Evolutionary conservation across 2,888 invertebrate genomes (phyloP).

Genomic region (Tipula confusa): DNA sequence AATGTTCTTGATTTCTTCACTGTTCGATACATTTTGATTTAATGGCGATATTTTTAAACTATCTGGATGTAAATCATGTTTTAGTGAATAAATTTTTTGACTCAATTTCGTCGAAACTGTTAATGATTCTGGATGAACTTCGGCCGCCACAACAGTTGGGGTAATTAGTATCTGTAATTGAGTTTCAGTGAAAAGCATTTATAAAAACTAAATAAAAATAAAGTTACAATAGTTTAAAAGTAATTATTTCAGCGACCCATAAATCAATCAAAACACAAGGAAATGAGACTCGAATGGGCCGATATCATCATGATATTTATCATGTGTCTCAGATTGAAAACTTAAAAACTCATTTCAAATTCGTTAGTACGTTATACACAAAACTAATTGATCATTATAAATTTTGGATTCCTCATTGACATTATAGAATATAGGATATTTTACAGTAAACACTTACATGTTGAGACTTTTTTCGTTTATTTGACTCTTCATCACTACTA

Average conservation of each 20-base stretch:
- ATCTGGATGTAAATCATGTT: slow-evolving; percentile 53
- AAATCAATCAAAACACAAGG: neutral
- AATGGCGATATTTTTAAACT: slow-evolving; percentile 41
- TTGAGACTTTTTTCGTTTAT: neutral
- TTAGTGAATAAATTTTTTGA: slow-evolving; percentile 30
- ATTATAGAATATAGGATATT: neutral
- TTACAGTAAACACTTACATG: slow-evolving; percentile 33
- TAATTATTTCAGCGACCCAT: slow-evolving; percentile 28
- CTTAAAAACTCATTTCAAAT: slow-evolving; percentile 34
- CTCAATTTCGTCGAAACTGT: neutral
- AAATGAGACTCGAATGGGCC: slow-evolving; percentile 26
- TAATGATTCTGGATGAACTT: neutral
- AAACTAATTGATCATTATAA: neutral
- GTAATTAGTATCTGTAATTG: neutral
- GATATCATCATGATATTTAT: neutral
- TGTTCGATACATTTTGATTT: neutral
- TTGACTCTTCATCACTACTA: slow-evolving; percentile 46
- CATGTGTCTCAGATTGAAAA: slow-evolving; percentile 36
- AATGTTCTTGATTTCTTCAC: slow-evolving; percentile 33
- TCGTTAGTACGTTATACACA: neutral
- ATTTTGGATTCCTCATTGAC: slow-evolving; percentile 34
- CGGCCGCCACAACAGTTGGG: neutral
- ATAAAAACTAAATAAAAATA: neutral
- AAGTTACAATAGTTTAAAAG: neutral
- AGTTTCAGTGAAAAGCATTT: neutral